phyloP scores from a whole-genome alignment of 1,140 invertebrate genomes.

The Centruroides vittatus region DNA sequence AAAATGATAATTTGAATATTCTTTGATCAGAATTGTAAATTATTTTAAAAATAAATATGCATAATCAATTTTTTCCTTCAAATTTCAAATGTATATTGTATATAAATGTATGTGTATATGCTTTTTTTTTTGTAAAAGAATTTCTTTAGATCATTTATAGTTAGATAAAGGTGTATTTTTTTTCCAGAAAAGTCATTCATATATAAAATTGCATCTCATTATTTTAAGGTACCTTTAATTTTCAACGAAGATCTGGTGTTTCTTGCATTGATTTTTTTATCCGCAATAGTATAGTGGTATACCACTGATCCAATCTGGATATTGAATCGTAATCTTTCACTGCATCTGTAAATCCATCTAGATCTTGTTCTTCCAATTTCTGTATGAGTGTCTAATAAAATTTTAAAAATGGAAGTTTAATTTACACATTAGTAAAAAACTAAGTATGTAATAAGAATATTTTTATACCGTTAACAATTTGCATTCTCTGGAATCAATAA shows the following conservation, averaged over 20 bases:
- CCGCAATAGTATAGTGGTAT: constrained; percentile 85
- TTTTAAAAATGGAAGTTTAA: neutral
- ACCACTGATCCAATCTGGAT: constrained; percentile 94
- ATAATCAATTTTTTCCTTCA: too few species aligned
- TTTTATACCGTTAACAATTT: constrained; percentile 73
- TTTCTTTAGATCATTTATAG: too few species aligned
- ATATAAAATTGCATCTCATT: too few species aligned
- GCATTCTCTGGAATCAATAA: constrained; percentile 81
- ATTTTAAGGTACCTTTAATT: too few species aligned
- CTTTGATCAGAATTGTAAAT: too few species aligned
- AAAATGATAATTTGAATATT: too few species aligned
- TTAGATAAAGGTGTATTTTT: too few species aligned
- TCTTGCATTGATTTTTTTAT: constrained; percentile 62
- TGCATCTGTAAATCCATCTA: constrained; percentile 88
- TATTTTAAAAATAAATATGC: too few species aligned
- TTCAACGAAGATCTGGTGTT: constrained; percentile 7
- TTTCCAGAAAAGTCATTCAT: too few species aligned
- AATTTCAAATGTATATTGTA: too few species aligned
- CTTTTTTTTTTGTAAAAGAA: too few species aligned
- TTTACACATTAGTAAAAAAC: neutral
- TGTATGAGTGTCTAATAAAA: constrained; percentile 58
- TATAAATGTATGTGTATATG: too few species aligned
- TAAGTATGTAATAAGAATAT: neutral
- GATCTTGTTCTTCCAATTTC: constrained; percentile 86
- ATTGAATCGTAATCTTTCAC: constrained; percentile 96